phyloP scores from a whole-genome alignment of 1,140 invertebrate species.

The Brachionus paranguensis region DNA sequence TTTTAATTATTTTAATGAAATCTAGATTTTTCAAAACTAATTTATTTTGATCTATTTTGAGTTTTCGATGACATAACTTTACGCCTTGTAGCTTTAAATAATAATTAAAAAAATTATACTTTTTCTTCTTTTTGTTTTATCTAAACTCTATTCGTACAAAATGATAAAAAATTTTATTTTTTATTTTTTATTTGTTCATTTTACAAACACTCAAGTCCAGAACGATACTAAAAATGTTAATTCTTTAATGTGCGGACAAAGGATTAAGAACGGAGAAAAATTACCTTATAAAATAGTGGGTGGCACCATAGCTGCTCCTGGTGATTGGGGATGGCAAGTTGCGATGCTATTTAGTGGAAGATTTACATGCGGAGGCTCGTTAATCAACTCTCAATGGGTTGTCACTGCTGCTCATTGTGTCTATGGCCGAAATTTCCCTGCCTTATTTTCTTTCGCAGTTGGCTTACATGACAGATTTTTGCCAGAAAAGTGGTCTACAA shows the following conservation, averaged over 20 bases:
- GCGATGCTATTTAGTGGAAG: neutral
- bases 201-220: neutral
- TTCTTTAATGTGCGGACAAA: neutral
- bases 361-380: slow-evolving; percentile 23
- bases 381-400: slow-evolving; percentile 27
- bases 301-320: neutral
- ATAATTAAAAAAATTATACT: neutral
- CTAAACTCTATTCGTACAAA: neutral
- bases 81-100: neutral
- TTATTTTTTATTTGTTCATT: neutral
- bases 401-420: slow-evolving; percentile 35
- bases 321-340: slow-evolving; percentile 39
- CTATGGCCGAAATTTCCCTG: neutral
- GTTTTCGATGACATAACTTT: neutral
- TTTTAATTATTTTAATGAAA: neutral
- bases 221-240: neutral
- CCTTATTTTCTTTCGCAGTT: neutral
- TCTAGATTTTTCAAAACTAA: neutral
- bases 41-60: neutral
- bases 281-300: slow-evolving; percentile 10
- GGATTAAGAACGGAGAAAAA: neutral
- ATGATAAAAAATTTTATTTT: neutral
- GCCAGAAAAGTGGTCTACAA: neutral
- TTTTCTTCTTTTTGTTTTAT: neutral
- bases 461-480: neutral